Evolutionary conservation across 2,797 vertebrate genomes (phyloP).

Genomic region (Schizopygopsis pylzovi): DNA sequence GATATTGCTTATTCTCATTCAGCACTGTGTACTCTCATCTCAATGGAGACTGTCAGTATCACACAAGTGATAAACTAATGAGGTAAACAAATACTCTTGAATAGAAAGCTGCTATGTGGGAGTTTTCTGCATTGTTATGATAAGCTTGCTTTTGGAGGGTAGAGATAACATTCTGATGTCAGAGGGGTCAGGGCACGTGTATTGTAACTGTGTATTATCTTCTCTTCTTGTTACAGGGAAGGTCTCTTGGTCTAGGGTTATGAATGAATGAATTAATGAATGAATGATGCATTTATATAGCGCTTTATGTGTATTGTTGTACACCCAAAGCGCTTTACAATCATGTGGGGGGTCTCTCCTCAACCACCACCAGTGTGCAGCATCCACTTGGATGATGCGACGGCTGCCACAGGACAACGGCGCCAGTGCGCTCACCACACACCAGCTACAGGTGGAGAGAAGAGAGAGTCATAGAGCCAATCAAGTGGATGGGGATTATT

Average conservation of each 20-base stretch:
- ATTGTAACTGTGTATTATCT: conserved; percentile 21
- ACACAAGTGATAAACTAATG: conserved; percentile 77
- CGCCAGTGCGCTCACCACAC: too few species aligned
- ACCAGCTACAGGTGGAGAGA: too few species aligned
- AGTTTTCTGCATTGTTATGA: conserved; percentile 63
- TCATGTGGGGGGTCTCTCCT: too few species aligned
- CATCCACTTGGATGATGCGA: too few species aligned
- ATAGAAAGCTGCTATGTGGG: conserved; percentile 67
- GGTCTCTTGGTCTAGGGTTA: conserved; percentile 32
- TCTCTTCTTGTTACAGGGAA: conserved; percentile 17
- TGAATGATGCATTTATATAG: too few species aligned
- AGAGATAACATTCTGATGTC: conserved; percentile 68
- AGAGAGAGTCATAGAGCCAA: too few species aligned
- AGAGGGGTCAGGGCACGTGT: conserved; percentile 31
- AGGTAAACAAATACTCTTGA: conserved; percentile 75
- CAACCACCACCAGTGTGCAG: too few species aligned
- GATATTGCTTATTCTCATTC: conserved; percentile 77
- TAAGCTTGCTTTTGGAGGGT: conserved; percentile 62
- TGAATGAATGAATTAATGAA: too few species aligned
- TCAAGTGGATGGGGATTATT: too few species aligned
- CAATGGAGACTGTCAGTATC: conserved; percentile 69
- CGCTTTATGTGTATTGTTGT: too few species aligned
- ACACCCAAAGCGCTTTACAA: too few species aligned
- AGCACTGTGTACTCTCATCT: conserved; percentile 74
- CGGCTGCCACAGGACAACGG: too few species aligned